Evolutionary conservation across 2,888 invertebrate species (phyloP), one percentile per base, ranked within the genome.

Genomic region (Aromia moschata): DNA sequence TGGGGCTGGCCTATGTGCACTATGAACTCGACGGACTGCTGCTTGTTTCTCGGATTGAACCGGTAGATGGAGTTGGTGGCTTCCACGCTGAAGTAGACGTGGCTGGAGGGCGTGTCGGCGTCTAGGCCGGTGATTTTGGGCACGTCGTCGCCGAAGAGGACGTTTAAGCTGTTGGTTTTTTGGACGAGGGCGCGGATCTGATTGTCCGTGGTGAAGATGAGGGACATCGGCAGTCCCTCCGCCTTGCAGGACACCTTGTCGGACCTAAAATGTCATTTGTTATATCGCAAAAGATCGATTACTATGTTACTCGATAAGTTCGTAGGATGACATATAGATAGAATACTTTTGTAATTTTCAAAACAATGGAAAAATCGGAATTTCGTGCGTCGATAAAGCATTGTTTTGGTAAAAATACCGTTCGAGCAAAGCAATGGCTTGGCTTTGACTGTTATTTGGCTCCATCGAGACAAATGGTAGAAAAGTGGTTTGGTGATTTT

Each of bases 181-280:
- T 77, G 77, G 0, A 81, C 79, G 1, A 87, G 73, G 36, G 85
- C 83, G 1, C 86, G 82, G 10, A 89, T 84, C 18, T 85, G 83
- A 74, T 85, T 84, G 11, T 83, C 83, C 0, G 83, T 80, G 15
- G 84, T 79, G 74, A 85, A 89, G 1, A 88, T 68, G 0, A 88
- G 69, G 0, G 84, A 80, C 78, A 85, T 81, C 10, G 83, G 81
- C 3, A 84, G 82, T 52, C 85, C 84, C 0, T 82, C 75, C 1
- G 89, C 87, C 77, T 91, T 92, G 78, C 92, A 92, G 0, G 88
- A 85, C 11, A 82, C 83, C 43, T 84, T 84, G 74, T 91, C 88
- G 0, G 82, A 72, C 49, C 87, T 86, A 69, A 70, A 73, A 73
- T 10, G 10, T 33, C 1, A 20, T 41, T 11, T 53, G 12, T 11